These are phyloP conservation scores for Miltochrista miniata DNA, from an alignment of 2,888 invertebrate genomes.

Conservation along the genomic window DNA sequence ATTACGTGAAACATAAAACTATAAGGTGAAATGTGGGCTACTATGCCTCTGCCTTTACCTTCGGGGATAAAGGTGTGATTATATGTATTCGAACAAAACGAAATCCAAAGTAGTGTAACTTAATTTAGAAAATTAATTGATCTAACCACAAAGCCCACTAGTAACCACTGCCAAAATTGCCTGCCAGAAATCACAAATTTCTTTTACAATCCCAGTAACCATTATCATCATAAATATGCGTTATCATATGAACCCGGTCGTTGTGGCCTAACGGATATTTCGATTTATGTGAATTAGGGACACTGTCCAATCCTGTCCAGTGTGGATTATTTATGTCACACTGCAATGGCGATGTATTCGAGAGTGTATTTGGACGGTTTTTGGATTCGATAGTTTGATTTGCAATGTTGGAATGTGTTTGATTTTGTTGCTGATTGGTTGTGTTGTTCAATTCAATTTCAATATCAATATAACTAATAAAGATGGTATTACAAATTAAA, in stretches of 20 bases:
- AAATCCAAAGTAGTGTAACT: no score
- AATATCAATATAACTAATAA: no score
- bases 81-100: no score
- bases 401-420: conserved; percentile 2
- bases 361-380: conserved; percentile 26
- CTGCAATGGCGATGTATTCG: conserved; percentile 24
- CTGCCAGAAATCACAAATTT: not conserved
- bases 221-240: conserved; percentile 45
- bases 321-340: conserved; percentile 41
- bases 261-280: conserved; percentile 48
- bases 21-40: no score
- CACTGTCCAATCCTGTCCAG: conserved; percentile 27
- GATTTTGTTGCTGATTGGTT: not conserved
- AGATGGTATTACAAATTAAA: no score
- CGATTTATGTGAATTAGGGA: conserved; percentile 64
- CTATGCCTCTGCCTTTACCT: no score
- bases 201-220: conserved; percentile 5
- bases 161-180: no score
- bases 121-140: no score
- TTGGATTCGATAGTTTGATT: conserved; percentile 9
- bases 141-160: no score
- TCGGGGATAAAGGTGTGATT: no score
- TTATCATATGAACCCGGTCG: conserved; percentile 44
- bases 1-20: no score
- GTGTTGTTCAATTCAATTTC: not conserved